A percentile compares a stretch with the other conserved stretches of the same genome.
These are phyloP conservation scores for Rhadinocentrus ornatus DNA, from an alignment of 2,797 vertebrate species.

Conservation along the genomic window DNA sequence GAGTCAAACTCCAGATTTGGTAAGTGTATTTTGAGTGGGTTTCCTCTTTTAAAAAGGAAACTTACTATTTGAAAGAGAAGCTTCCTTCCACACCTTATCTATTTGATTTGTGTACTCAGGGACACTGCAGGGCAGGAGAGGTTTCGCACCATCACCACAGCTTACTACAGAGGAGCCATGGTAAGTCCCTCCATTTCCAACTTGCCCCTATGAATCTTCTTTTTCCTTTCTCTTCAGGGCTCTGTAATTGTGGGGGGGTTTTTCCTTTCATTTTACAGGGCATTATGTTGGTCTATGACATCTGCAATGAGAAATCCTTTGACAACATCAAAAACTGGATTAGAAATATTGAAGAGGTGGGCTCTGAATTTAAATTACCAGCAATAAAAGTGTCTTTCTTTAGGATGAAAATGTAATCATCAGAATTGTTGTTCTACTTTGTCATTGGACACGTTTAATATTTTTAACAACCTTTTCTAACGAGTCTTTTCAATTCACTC, in stretches of 20 bases:
- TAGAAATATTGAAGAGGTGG: slow-evolving; percentile 98
- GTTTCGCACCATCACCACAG: slow-evolving; percentile 98
- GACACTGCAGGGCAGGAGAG: slow-evolving; percentile 98
- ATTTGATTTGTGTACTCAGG: slow-evolving; percentile 72
- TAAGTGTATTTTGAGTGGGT: slow-evolving; percentile 72
- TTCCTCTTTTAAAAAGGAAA: not conserved
- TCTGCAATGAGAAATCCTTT: slow-evolving; percentile 98
- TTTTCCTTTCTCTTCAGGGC: slow-evolving; percentile 24
- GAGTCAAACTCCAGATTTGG: slow-evolving; percentile 99
- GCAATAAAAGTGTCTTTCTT: not conserved
- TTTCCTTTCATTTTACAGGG: slow-evolving; percentile 81
- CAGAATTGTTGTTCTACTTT: not conserved
- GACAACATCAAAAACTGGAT: slow-evolving; percentile 99
- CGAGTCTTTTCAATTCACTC: slow-evolving; percentile 31
- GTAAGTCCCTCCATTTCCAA: slow-evolving; percentile 74
- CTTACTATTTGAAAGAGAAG: not conserved
- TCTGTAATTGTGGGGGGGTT: slow-evolving; percentile 10
- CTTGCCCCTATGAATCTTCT: not conserved
- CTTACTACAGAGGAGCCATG: slow-evolving; percentile 99
- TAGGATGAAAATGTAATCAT: not conserved
- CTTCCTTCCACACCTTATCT: not conserved
- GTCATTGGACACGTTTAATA: not conserved
- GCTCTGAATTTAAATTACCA: slow-evolving; percentile 25
- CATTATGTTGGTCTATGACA: slow-evolving; percentile 99
- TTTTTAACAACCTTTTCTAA: slow-evolving; percentile 1